phyloP scores from a whole-genome alignment of 2,797 vertebrate genomes.

The Alectoris magna region DNA sequence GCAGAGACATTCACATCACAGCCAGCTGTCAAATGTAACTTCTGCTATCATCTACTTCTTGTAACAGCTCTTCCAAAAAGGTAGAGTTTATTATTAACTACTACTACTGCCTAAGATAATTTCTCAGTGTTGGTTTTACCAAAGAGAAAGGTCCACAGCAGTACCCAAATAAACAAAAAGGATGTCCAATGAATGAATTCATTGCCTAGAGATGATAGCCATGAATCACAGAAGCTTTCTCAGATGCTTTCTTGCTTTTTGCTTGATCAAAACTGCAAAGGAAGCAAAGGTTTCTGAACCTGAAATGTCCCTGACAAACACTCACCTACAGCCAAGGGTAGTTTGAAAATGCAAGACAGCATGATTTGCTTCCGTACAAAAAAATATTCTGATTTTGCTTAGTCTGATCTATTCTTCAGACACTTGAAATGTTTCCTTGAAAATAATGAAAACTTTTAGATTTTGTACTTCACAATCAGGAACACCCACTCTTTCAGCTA shows the following conservation, averaged over 20 bases:
- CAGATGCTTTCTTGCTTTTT: neutral
- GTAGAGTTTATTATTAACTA: neutral
- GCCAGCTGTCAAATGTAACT: neutral
- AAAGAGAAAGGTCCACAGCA: neutral
- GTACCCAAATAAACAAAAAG: neutral
- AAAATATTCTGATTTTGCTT: neutral
- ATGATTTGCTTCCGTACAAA: neutral
- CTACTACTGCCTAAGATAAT: neutral
- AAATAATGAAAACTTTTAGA: neutral
- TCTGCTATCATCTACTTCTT: neutral
- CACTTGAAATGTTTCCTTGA: neutral
- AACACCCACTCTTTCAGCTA: neutral
- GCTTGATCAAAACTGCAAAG: neutral
- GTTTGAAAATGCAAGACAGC: neutral
- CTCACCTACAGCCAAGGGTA: neutral
- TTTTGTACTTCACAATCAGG: neutral
- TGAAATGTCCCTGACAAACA: neutral
- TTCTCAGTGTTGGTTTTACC: neutral
- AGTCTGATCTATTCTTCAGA: neutral
- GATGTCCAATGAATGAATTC: accelerated
- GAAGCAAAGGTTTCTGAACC: neutral
- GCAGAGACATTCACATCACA: neutral
- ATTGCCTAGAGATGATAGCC: neutral
- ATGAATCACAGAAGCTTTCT: neutral
- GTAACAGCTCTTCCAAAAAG: neutral